Base-by-base conservation (phyloP, 2,797 vertebrate species). In the Lates japonicus region DNA sequence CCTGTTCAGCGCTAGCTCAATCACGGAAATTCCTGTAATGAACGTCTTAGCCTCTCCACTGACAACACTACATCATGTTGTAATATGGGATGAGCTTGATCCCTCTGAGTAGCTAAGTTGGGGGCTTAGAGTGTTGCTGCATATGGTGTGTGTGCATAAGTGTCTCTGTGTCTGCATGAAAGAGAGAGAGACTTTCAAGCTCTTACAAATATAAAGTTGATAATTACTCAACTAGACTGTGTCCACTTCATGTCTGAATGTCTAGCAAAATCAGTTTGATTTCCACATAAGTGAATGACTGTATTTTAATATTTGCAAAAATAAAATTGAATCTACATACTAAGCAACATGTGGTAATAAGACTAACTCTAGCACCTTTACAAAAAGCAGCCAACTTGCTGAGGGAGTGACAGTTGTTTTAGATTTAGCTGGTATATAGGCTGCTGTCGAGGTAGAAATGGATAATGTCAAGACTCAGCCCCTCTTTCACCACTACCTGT, bases 11-110 rank as follows among this genome's bases (percentile, higher is more conserved):
- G 41, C 68, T 51, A 51, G 66, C 77, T 91, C 82, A 73, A 69
- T 88, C 86, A 68, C 69, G 80, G 80, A 86, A 82, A 78, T 82
- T 82, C 79, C 65, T 70, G 49, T 83, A 83, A 81, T 87, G 75
- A 84, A 67, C 22, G 29, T 86, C 76, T 89, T 72, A 91, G 75
- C 79, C 58, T 80, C 74, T 74, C 72, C 81, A 63, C 87, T 90
- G 90, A 84, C 91, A 91, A 82, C 66, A 62, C 69, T 74, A 67
- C 76, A 83, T 73, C 46, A 9, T 46, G 82, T 72, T 81, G 79
- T 82, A 84, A 84, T 73, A 70, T 79, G 85, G 77, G 78, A 82
- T 87, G 51, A 84, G 73, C 59, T 51, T 81, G 83, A 91, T 92
- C 88, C 87, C 52, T 33, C 20, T 64, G 60, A 88, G 83, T 48